Evolutionary conservation across 2,888 invertebrate genomes (phyloP).

Genomic region (Melinaea menophilus): DNA sequence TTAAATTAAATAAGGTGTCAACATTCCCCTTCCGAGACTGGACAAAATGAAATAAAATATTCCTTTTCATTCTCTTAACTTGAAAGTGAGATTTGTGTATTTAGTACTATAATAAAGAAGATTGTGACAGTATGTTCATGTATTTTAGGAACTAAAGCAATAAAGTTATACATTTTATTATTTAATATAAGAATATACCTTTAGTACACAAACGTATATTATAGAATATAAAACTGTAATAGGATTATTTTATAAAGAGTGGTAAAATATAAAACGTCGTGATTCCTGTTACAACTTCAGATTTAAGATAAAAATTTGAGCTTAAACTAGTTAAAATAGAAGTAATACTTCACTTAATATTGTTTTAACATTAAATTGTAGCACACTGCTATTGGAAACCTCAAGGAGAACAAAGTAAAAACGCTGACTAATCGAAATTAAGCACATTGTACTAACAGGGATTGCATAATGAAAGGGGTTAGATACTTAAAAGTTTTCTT

Average conservation of each 20-base stretch:
- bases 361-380: neutral
- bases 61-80: neutral
- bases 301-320: neutral
- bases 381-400: constrained; percentile 1
- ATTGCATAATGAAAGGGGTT: neutral
- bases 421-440: neutral
- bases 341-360: neutral
- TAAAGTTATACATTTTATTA: no score
- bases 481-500: no score
- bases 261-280: no score
- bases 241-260: no score
- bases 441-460: neutral
- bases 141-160: no score
- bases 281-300: no score
- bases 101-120: neutral
- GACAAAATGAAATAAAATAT: constrained; percentile 2
- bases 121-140: no score
- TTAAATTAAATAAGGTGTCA: constrained; percentile 15
- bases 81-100: constrained; percentile 4
- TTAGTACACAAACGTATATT: no score
- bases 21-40: constrained; percentile 2
- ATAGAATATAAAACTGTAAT: no score
- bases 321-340: neutral
- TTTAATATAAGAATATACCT: no score
- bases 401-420: neutral